A percentile compares a stretch with the other conserved stretches of the same genome.
These are phyloP conservation scores for Lissonota sp. DNA, from an alignment of 2,888 invertebrate genomes.

Conservation along the genomic window DNA sequence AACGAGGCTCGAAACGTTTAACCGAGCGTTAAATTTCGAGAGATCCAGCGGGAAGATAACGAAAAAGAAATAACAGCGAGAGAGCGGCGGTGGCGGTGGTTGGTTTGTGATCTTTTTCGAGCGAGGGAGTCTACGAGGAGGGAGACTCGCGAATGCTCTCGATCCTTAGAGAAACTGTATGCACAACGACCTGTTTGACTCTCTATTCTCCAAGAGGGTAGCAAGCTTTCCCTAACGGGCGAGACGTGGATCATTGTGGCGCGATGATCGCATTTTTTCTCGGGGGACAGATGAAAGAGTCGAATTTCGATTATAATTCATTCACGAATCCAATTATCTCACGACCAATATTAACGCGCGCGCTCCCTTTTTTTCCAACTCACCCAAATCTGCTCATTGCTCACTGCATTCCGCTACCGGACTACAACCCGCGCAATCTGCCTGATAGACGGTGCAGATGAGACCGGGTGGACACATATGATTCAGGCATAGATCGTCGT, in stretches of 20 bases:
- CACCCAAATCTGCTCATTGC: neutral
- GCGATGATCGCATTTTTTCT: too few species aligned
- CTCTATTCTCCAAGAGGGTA: conserved; percentile 17
- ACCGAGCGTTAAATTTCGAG: conserved; percentile 62
- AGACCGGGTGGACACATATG: conserved; percentile 4
- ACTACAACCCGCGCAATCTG: conserved; percentile 8
- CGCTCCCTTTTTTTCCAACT: too few species aligned
- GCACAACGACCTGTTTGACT: conserved; percentile 22
- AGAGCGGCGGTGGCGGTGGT: conserved; percentile 25
- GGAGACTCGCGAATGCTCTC: conserved; percentile 5
- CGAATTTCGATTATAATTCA: too few species aligned
- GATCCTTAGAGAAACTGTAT: conserved; percentile 15
- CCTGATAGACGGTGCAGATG: conserved; percentile 1
- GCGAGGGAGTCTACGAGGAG: neutral
- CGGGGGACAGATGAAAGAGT: too few species aligned
- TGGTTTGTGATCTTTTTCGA: conserved; percentile 56
- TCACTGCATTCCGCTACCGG: neutral
- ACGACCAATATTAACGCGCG: too few species aligned
- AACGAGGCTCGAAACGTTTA: conserved; percentile 37
- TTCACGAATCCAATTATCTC: too few species aligned
- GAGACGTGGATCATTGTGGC: too few species aligned
- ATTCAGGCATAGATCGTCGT: conserved; percentile 68
- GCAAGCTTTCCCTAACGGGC: neutral
- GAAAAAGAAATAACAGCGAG: conserved; percentile 46
- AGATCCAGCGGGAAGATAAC: conserved; percentile 60